These are phyloP conservation scores for Sceloporus undulatus DNA, from an alignment of 2,113 vertebrate species.

Conservation along the genomic window DNA sequence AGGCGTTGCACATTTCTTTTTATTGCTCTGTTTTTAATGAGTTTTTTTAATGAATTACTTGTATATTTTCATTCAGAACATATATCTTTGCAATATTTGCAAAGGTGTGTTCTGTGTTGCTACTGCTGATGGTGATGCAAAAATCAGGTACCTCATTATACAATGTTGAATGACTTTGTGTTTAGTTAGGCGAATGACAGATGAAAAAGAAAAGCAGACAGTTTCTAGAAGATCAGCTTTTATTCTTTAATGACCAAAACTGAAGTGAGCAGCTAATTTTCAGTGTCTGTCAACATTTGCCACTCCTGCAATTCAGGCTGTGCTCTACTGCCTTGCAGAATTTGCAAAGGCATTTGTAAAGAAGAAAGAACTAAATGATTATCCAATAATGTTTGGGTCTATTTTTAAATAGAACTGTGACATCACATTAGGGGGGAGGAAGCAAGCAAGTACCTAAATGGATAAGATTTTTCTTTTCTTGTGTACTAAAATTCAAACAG, in stretches of 20 bases:
- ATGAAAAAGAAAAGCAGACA: not conserved
- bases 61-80: too few species aligned
- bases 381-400: not conserved
- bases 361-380: not conserved
- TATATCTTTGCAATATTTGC: not conserved
- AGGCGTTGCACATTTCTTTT: not conserved
- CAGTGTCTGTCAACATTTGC: not conserved
- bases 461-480: not conserved
- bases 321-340: not conserved
- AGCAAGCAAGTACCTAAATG: constrained; percentile 4
- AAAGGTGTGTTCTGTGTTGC: not conserved
- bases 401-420: not conserved
- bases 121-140: not conserved
- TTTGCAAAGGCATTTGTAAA: not conserved
- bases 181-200: not conserved
- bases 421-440: not conserved
- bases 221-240: not conserved
- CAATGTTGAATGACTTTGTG: not conserved
- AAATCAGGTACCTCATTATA: not conserved
- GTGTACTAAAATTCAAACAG: not conserved
- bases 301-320: not conserved
- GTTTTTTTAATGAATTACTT: not conserved
- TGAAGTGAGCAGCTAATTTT: constrained; percentile 28
- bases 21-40: not conserved
- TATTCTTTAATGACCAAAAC: not conserved